These are phyloP conservation scores for Poecilus cupreus DNA, from an alignment of 2,888 invertebrate species.

Conservation along the genomic window DNA sequence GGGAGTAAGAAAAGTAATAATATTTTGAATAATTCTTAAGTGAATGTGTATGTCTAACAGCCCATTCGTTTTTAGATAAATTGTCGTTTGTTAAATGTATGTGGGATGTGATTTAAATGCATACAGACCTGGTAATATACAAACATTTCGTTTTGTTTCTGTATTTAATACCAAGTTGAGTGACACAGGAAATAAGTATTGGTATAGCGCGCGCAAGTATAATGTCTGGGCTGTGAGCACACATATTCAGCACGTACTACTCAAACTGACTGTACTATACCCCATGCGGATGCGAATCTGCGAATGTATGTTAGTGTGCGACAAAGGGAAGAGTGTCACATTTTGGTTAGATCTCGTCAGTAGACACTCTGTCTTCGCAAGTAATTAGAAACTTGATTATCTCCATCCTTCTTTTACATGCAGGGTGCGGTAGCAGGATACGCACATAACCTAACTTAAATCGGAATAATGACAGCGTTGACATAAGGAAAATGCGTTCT, in stretches of 20 bases:
- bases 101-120: neutral
- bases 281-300: neutral
- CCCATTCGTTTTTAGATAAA: neutral
- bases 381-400: slow-evolving; percentile 58
- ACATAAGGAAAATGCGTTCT: slow-evolving; percentile 5
- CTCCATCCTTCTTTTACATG: slow-evolving; percentile 39
- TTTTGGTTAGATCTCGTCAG: slow-evolving; percentile 55
- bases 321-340: slow-evolving; percentile 55
- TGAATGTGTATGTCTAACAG: too few relatives aligned
- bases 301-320: slow-evolving; percentile 12
- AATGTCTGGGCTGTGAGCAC: neutral
- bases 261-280: slow-evolving; percentile 2
- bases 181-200: slow-evolving; percentile 57
- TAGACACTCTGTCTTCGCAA: slow-evolving; percentile 44
- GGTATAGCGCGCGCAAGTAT: slow-evolving; percentile 42
- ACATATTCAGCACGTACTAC: slow-evolving; percentile 6
- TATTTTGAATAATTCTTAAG: too few relatives aligned
- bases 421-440: neutral
- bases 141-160: slow-evolving; percentile 39
- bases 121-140: slow-evolving; percentile 7
- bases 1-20: too few relatives aligned
- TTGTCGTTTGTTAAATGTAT: neutral
- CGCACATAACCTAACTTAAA: slow-evolving; percentile 7
- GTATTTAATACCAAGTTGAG: slow-evolving; percentile 47
- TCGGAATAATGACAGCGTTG: slow-evolving; percentile 10